Base-by-base conservation (phyloP, 2,113 vertebrate genomes). In the Tringa solitaria region DNA sequence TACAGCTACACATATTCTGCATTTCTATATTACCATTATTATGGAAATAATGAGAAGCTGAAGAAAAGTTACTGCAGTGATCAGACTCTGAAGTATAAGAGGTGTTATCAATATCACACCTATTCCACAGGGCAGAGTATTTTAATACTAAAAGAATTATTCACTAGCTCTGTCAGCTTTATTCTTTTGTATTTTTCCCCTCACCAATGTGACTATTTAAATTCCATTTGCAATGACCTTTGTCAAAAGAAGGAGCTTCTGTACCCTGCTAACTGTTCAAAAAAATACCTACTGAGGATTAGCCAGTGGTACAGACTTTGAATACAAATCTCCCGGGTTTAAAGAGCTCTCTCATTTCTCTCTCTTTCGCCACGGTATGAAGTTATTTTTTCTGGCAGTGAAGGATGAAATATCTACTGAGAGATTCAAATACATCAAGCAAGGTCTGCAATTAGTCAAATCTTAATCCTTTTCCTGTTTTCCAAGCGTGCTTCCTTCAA, bases 161-260 rank as follows among this genome's bases (percentile, higher is more conserved):
- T 68, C 60, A 46, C 53, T 54, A 67, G 17, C 15, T 67, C 78
- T 81, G 33, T 28, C 65, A 90, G 33, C 43, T 93, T 93, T 93
- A 70, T 67, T 78, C 75, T 81, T 89, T 82, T 46, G 28, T 27
- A 82, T 43, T 83, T 81, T 89, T 37, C 65, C 22, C 33, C 30
- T 80, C 75, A 70, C n/a, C 60, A 56, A 0, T 70, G 46, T 43
- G 28, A 33, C 68, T 77, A 50, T 94, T 88, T 77, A 87, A 95
- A 95, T 95, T 88, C 72, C 48, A 84, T 86, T 93, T 88, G 50
- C 68, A 86, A 50, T 90, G 74, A 91, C 41, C 63, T 70, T 87
- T 90, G 43, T 41, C 72, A 93, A 91, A 92, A 85, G 74, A 65
- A 68, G 39, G 41, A 74, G 23, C 35, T 80, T 74, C 68, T 77